phyloP scores from a whole-genome alignment of 2,113 vertebrate genomes.

The Galeopterus variegatus region DNA sequence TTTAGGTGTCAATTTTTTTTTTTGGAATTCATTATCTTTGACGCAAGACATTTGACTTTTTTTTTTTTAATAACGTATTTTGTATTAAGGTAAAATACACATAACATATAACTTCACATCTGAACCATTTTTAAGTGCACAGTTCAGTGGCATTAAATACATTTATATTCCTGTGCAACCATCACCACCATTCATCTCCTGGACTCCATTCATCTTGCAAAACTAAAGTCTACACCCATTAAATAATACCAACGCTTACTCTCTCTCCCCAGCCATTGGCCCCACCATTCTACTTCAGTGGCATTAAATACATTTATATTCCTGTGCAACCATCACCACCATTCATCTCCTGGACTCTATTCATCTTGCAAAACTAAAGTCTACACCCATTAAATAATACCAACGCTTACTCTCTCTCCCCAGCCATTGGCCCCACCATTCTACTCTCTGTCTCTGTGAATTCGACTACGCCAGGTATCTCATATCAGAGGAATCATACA shows the following conservation, averaged over 20 bases:
- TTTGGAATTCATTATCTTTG: conserved; percentile 56
- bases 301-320: not conserved
- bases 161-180: not conserved
- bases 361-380: conserved; percentile 15
- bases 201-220: not conserved
- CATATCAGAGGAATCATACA: not conserved
- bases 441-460: conserved; percentile 36
- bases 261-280: not conserved
- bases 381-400: not conserved
- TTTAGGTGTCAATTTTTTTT: conserved; percentile 23
- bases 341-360: not conserved
- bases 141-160: not conserved
- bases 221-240: not conserved
- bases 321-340: not conserved
- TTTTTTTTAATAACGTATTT: not conserved
- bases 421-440: not conserved
- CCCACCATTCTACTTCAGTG: not conserved
- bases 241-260: not conserved
- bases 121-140: not conserved
- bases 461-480: not conserved
- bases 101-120: not conserved
- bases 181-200: not conserved
- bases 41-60: conserved; percentile 15
- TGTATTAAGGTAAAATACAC: not conserved
- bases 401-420: not conserved